A percentile compares a stretch with the other conserved stretches of the same genome.
These are phyloP conservation scores for Monomorium pharaonis DNA, from an alignment of 1,140 invertebrate genomes.

Conservation along the genomic window DNA sequence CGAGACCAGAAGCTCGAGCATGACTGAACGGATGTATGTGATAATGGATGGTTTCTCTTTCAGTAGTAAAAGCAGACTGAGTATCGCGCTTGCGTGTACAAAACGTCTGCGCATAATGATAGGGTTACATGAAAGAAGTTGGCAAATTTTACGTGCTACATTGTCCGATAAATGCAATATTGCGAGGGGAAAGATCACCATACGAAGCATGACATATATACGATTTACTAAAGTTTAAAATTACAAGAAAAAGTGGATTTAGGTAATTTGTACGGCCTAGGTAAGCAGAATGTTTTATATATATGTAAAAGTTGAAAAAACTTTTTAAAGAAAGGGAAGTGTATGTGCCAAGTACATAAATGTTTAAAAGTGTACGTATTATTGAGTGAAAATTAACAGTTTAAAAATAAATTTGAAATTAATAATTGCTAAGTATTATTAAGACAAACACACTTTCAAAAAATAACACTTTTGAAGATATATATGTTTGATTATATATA, in stretches of 20 bases:
- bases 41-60: constrained; percentile 5
- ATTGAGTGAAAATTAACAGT: too few species aligned
- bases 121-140: background rate
- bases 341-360: too few species aligned
- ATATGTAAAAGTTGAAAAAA: background rate
- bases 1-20: background rate
- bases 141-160: constrained; percentile 3
- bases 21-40: constrained; percentile 14
- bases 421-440: too few species aligned
- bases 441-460: too few species aligned
- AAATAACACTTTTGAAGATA: too few species aligned
- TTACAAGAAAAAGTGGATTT: background rate
- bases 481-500: too few species aligned
- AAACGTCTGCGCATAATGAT: constrained; percentile 29
- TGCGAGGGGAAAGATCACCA: background rate
- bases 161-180: background rate
- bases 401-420: too few species aligned
- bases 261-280: background rate
- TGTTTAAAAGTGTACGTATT: too few species aligned
- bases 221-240: background rate
- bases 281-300: background rate
- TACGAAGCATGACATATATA: background rate
- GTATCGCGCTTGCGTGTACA: constrained; percentile 28
- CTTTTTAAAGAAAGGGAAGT: too few species aligned
- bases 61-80: background rate